phyloP scores from a whole-genome alignment of 2,113 vertebrate species.

The Pitta sordida region DNA sequence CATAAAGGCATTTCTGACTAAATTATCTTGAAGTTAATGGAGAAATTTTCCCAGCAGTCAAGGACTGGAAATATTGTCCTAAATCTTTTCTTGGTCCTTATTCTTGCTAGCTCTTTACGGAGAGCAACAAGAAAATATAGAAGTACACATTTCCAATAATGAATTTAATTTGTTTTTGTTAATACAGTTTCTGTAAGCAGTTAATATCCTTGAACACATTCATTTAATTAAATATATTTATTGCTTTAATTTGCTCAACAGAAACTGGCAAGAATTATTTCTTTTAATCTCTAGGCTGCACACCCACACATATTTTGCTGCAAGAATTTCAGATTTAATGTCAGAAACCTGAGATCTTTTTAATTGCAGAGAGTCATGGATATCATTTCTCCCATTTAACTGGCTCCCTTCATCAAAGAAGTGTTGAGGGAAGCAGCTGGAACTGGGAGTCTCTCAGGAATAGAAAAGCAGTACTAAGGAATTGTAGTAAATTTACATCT shows the following conservation, averaged over 20 bases:
- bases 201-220: constrained; percentile 11
- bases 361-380: constrained; percentile 31
- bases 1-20: not conserved
- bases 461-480: not conserved
- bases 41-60: not conserved
- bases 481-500: not conserved
- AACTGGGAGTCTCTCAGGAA: constrained; percentile 15
- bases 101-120: not conserved
- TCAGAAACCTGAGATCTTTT: constrained; percentile 26
- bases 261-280: constrained; percentile 32
- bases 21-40: not conserved
- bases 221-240: constrained; percentile 49
- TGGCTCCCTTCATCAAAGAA: constrained; percentile 17
- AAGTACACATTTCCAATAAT: not conserved
- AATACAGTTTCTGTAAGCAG: not conserved
- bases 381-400: constrained; percentile 11
- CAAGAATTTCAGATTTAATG: constrained; percentile 23
- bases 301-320: constrained; percentile 31
- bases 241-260: constrained; percentile 49
- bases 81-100: not conserved
- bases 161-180: not conserved
- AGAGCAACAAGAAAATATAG: not conserved
- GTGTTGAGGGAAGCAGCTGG: not conserved
- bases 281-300: constrained; percentile 32
- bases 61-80: not conserved